Conservation (phyloP, 2,888 invertebrate genomes). For the Chouioia cunea region DNA sequence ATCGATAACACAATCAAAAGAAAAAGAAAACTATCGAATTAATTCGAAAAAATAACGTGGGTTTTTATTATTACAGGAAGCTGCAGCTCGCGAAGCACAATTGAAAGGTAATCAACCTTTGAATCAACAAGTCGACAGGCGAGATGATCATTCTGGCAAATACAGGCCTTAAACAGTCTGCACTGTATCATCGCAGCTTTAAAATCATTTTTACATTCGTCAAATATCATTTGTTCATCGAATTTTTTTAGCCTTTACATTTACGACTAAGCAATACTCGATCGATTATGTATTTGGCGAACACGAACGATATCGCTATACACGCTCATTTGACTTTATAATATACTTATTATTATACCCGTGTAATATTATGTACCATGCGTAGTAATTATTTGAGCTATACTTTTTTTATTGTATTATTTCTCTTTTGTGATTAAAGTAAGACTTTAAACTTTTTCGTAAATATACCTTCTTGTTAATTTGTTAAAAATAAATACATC, state of each 20-base stretch:
- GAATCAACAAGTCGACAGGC: constrained; percentile 61
- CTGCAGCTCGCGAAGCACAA: constrained; percentile 71
- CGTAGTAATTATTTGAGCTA: constrained; percentile 20
- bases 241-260: constrained; percentile 31
- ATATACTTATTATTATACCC: no score
- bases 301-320: neutral
- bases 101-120: constrained; percentile 56
- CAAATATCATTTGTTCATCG: constrained; percentile 19
- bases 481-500: neutral
- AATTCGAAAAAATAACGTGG: neutral
- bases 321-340: no score
- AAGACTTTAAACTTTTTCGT: constrained; percentile 37
- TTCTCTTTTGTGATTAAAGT: constrained; percentile 37
- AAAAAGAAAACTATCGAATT: no score
- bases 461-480: constrained; percentile 1
- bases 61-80: constrained; percentile 73
- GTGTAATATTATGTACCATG: no score
- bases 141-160: constrained; percentile 60
- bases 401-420: constrained; percentile 28
- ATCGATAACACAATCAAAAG: no score
- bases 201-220: constrained; percentile 8
- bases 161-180: constrained; percentile 51
- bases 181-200: neutral
- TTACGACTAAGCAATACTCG: constrained; percentile 10
- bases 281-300: constrained; percentile 32